phyloP scores from a whole-genome alignment of 2,113 vertebrate species.

The Apistogramma diplotaenia region DNA sequence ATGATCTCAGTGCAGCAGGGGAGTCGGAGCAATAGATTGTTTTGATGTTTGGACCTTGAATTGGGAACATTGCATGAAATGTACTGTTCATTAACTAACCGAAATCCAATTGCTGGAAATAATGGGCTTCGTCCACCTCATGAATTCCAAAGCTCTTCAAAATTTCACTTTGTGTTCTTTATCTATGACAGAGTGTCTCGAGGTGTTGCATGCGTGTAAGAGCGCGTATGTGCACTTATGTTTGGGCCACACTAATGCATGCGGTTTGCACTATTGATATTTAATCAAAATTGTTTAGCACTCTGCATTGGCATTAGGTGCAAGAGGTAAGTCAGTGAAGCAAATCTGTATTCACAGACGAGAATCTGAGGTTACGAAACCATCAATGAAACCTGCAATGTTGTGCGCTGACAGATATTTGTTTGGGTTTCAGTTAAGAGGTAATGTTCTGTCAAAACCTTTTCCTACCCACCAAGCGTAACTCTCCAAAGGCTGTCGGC shows the following conservation, averaged over 20 bases:
- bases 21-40: constrained; percentile 4
- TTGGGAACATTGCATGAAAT: constrained; percentile 59
- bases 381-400: not conserved
- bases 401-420: not conserved
- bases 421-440: not conserved
- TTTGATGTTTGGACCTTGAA: constrained; percentile 34
- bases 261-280: not conserved
- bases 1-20: not conserved
- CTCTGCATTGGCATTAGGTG: not conserved
- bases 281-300: not conserved
- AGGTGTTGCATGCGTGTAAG: not conserved
- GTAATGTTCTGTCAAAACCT: not conserved
- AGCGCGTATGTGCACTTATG: not conserved
- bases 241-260: not conserved
- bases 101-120: constrained; percentile 25
- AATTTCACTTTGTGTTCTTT: constrained; percentile 1
- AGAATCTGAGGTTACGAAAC: not conserved
- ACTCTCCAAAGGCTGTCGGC: not conserved
- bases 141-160: constrained; percentile 11
- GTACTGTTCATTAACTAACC: constrained; percentile 5
- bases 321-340: not conserved
- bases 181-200: not conserved
- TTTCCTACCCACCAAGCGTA: not conserved
- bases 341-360: not conserved
- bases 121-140: not conserved